Conservation (phyloP, 2,113 vertebrate species). For the Eulacestoma nigropectus region DNA sequence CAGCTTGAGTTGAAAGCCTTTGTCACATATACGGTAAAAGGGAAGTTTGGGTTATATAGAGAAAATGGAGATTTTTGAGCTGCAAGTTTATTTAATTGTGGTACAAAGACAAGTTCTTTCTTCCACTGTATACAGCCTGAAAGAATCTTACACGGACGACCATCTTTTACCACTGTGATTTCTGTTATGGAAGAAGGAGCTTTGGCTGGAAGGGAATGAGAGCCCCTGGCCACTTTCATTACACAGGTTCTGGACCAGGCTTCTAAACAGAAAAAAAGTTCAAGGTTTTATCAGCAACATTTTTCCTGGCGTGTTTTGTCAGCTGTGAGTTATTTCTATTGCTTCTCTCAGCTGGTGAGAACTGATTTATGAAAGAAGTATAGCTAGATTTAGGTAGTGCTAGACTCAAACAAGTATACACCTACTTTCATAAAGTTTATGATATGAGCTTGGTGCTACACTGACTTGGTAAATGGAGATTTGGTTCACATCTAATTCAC, state of each 20-base stretch:
- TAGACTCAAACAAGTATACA: not conserved
- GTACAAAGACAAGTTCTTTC: not conserved
- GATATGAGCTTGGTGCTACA: not conserved
- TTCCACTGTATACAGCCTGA: not conserved
- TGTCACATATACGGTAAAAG: not conserved
- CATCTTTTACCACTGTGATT: not conserved
- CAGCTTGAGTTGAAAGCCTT: not conserved
- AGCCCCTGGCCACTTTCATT: not conserved
- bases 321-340: not conserved
- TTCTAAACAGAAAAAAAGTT: not conserved
- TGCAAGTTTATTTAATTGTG: not conserved
- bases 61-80: not conserved
- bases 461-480: not conserved
- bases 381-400: not conserved
- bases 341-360: not conserved
- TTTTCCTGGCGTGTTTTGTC: not conserved
- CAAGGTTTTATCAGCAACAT: not conserved
- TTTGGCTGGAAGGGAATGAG: not conserved
- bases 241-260: not conserved
- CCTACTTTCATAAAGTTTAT: not conserved
- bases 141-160: not conserved
- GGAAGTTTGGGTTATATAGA: not conserved
- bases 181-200: not conserved
- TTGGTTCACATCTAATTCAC: not conserved
- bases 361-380: not conserved